phyloP scores from a whole-genome alignment of 2,113 vertebrate genomes.

The Otolemur garnettii region DNA sequence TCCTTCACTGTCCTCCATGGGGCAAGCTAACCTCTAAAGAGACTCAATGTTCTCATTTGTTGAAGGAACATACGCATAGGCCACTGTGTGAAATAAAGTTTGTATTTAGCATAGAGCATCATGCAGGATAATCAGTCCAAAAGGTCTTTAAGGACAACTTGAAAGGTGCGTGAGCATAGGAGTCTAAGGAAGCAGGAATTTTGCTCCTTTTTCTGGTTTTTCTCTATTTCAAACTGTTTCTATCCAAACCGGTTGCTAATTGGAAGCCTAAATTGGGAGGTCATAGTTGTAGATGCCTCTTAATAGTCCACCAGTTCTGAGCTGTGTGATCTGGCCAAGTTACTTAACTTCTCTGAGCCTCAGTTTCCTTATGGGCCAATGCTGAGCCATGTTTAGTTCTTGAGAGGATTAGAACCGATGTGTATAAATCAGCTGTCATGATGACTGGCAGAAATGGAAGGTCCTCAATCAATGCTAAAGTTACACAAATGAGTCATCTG shows the following conservation, averaged over 20 bases:
- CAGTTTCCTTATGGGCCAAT: background rate
- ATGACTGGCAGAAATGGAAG: background rate
- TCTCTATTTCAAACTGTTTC: background rate
- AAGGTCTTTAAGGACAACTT: background rate
- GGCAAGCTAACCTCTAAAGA: background rate
- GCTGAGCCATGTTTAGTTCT: background rate
- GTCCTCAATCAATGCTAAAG: background rate
- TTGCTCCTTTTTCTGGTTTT: background rate
- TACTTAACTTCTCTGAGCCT: conserved; percentile 5
- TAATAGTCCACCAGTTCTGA: background rate
- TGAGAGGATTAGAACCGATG: background rate
- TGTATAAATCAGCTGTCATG: background rate
- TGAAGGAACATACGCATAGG: background rate
- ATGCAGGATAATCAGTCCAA: background rate
- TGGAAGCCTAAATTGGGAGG: background rate
- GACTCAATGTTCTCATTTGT: background rate
- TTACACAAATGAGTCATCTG: background rate
- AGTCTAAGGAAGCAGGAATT: background rate
- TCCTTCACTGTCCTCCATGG: rapidly evolving
- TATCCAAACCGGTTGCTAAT: background rate
- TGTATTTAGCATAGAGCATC: background rate
- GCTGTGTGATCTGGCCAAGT: background rate
- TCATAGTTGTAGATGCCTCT: background rate
- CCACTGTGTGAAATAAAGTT: background rate
- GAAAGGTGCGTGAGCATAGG: background rate